Conservation (phyloP, 1,140 invertebrate species). For the Nymphalis io region DNA sequence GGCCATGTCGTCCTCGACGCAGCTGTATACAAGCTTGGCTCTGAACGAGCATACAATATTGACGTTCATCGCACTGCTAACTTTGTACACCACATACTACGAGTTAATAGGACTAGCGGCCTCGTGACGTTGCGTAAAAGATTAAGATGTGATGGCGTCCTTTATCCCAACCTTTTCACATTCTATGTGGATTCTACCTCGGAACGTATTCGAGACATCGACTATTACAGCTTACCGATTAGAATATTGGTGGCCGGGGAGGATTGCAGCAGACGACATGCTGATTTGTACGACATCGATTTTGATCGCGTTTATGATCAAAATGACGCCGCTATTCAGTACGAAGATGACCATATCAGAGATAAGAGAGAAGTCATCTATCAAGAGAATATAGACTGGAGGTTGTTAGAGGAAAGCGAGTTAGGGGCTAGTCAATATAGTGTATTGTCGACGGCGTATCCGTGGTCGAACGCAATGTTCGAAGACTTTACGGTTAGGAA, state of each 20-base stretch:
- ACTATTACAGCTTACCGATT: constrained; percentile 91
- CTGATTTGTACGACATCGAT: constrained; percentile 75
- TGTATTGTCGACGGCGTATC: constrained; percentile 71
- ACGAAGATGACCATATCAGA: constrained; percentile 68
- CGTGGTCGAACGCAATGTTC: constrained; percentile 80
- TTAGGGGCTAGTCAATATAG: constrained; percentile 75
- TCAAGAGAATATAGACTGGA: constrained; percentile 71
- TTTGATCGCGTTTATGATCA: constrained; percentile 80
- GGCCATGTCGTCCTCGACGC: constrained; percentile 89
- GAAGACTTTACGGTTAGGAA: constrained; percentile 81
- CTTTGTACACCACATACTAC: constrained; percentile 89
- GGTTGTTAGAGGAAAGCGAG: constrained; percentile 73
- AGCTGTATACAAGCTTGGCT: constrained; percentile 88
- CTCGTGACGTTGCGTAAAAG: constrained; percentile 86
- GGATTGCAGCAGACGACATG: constrained; percentile 81
- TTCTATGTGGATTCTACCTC: constrained; percentile 93
- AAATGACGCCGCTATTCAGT: constrained; percentile 66
- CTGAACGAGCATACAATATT: constrained; percentile 87
- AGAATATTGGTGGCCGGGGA: constrained; percentile 89
- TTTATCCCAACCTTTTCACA: constrained; percentile 91
- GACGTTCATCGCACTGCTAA: constrained; percentile 89
- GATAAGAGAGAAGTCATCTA: constrained; percentile 71
- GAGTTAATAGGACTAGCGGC: constrained; percentile 87
- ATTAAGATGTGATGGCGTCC: constrained; percentile 89
- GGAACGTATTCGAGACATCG: constrained; percentile 87